Base-by-base conservation (phyloP, 2,797 vertebrate species). In the Clamator glandarius region DNA sequence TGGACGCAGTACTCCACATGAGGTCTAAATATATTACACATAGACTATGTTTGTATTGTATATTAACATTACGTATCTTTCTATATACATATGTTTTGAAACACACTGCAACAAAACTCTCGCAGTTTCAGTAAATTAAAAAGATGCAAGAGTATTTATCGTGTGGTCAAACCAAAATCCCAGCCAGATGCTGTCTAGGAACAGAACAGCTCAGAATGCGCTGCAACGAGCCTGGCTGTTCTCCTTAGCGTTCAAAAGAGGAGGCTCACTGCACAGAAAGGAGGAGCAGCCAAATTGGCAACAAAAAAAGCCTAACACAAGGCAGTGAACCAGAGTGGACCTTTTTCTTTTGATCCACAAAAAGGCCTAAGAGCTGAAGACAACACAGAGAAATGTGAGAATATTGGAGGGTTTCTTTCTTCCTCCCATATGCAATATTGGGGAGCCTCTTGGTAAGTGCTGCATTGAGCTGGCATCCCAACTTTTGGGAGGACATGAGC, bases 241-340 rank as follows among this genome's bases (percentile, higher is more conserved):
- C 78, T 83, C 51, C 78, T 46, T 7, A 12, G 10, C 8, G 6
- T 9, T 19, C 8, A 5, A 39, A 35, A 26, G 16, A 8, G 41
- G 58, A 87, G 36, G 35, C 69, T 92, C 54, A 2, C 15, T 29
- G 42, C 39, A 19, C 1, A n/a, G 87, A 54, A 87, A 44, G 42
- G 15, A 87, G 72, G 12, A 82, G 78, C 75, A 80, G 88, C 84
- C 87, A 92, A 89, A 28, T 5, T 86, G 91, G 86, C 88, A 90
- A 15, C 39, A 54, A 55, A 44, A 77, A 58, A 13, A 1, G 21
- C 63, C 23, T 33, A 16, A 31, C 25, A 55, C 11, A 70, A 44
- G 44, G 21, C 4, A 15, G 25, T 17, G 46, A 85, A 26, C 44
- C 17, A 19, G 29, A 4, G 28, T 5, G n/a, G 66, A 39, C 63